Base-by-base conservation (phyloP, 1,140 invertebrate genomes). In the Heterodera schachtii region DNA sequence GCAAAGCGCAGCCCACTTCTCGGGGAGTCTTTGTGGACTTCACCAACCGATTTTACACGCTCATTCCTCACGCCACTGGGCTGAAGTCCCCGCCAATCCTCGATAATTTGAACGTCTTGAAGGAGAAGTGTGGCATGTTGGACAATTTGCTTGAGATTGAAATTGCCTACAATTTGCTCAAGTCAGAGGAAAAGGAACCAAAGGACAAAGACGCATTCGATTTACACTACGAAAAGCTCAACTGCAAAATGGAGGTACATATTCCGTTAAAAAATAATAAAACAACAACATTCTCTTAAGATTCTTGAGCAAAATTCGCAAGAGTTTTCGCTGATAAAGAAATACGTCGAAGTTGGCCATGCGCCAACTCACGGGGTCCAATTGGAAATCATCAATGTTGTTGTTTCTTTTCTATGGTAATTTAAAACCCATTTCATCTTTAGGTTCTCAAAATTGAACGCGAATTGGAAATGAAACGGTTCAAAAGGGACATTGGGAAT, bases 21-120 rank as follows among this genome's bases (percentile, higher is more conserved):
- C 43, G 84, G 9, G 75, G 49, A 9, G 73, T 80, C 41, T 92
- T 97, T 66, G 92, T 96, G 49, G 95, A 95, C 90, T 93, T 93
- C 1, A 94, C 95, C 0, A 98, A 98, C 90, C 92, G 93, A 87
- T 98, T 97, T 91, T 98, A 96, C 88, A 97, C 96, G 81, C 52
- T 85, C 41, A 86, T 85, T 71, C 84, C 84, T n/a, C 84, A 85
- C 57, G 75, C 80, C 3, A 49, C 64, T 70, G 84, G 84, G 31
- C 21, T 78, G n/a, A 64, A 47, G 43, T 57, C 47, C 31, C 82
- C 91, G 21, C 89, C 89, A 13, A 64, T 91, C 9, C 90, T 92
- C 19, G 83, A 90, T n/a, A 97, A 98, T 91, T 93, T 93, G 19
- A 94, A 95, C 84, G 97, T 98, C 95, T 90, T 98, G 69, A 95